Evolutionary conservation across 2,888 invertebrate species (phyloP).

Genomic region (Phengaris alcon): DNA sequence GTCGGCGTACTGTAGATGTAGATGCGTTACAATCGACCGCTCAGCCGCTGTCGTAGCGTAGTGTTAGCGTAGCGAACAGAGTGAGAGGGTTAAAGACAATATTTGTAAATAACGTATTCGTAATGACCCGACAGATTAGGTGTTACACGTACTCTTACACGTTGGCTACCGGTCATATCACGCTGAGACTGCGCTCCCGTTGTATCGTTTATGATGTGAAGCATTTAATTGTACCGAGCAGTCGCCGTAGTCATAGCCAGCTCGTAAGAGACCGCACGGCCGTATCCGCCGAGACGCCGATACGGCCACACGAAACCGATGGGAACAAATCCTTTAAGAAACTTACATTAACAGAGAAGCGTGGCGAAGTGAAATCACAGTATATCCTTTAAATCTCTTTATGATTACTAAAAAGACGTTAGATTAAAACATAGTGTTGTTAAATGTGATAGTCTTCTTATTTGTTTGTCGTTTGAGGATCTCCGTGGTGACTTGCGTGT

Average conservation of each 20-base stretch:
- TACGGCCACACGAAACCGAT: constrained; percentile 75
- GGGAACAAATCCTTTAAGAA: constrained; percentile 81
- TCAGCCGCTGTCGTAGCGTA: constrained; percentile 73
- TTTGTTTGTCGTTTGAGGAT: constrained; percentile 74
- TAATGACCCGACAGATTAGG: constrained; percentile 73
- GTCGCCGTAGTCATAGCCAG: constrained; percentile 31
- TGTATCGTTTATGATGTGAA: not conserved
- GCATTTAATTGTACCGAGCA: not conserved
- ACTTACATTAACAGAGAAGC: constrained; percentile 73
- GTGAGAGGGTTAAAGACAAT: constrained; percentile 81
- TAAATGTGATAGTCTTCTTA: constrained; percentile 78
- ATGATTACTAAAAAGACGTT: constrained; percentile 73
- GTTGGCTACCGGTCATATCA: constrained; percentile 27
- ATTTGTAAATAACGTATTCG: constrained; percentile 79
- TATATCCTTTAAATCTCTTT: constrained; percentile 66
- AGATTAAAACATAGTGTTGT: constrained; percentile 74
- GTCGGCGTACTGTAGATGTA: constrained; percentile 65
- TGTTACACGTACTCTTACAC: constrained; percentile 56
- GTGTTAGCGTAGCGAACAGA: constrained; percentile 76
- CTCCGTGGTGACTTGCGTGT: constrained; percentile 61
- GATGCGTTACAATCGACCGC: constrained; percentile 70
- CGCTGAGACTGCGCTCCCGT: constrained; percentile 23
- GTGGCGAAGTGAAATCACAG: constrained; percentile 62
- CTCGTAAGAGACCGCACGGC: constrained; percentile 40
- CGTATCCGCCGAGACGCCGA: constrained; percentile 46